A percentile compares a stretch with the other conserved stretches of the same genome.
These are phyloP conservation scores for Drosophila paranaensis DNA, from an alignment of 2,888 invertebrate genomes.

Conservation along the genomic window DNA sequence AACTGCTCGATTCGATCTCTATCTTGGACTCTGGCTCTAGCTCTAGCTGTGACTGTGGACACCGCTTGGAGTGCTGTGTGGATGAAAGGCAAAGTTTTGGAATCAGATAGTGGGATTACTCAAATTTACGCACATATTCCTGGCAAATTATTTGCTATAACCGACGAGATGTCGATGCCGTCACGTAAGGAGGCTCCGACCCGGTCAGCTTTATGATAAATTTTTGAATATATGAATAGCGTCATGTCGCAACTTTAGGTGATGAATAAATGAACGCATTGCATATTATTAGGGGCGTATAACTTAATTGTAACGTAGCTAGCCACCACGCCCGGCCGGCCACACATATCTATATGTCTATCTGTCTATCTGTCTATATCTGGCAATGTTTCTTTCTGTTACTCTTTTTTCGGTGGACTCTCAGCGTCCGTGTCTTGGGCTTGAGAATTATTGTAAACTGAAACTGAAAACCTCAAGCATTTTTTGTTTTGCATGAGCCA, in stretches of 20 bases:
- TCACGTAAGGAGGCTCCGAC: constrained; percentile 69
- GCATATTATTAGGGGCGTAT: constrained; percentile 81
- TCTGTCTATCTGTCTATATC: constrained; percentile 9
- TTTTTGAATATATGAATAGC: constrained; percentile 84
- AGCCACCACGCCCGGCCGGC: constrained; percentile 22
- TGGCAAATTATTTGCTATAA: constrained; percentile 35
- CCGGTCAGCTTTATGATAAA: constrained; percentile 79
- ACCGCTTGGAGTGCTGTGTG: constrained; percentile 30
- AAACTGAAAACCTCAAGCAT: constrained; percentile 46
- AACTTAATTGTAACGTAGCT: constrained; percentile 67
- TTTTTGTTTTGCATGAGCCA: constrained; percentile 63
- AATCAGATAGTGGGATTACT: constrained; percentile 15
- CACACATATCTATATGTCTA: constrained; percentile 22
- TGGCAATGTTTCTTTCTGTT: constrained; percentile 26
- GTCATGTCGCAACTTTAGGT: constrained; percentile 66
- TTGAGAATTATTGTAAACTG: constrained; percentile 50
- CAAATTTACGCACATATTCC: constrained; percentile 63
- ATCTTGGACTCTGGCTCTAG: background rate
- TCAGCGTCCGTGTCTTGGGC: constrained; percentile 32
- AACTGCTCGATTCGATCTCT: background rate
- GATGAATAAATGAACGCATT: constrained; percentile 81
- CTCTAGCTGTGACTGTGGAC: background rate
- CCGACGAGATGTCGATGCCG: constrained; percentile 26
- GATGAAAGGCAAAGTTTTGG: constrained; percentile 27
- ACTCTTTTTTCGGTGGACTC: constrained; percentile 30